These are phyloP conservation scores for Alfaro cultratus DNA, from an alignment of 2,797 vertebrate species.

Conservation along the genomic window DNA sequence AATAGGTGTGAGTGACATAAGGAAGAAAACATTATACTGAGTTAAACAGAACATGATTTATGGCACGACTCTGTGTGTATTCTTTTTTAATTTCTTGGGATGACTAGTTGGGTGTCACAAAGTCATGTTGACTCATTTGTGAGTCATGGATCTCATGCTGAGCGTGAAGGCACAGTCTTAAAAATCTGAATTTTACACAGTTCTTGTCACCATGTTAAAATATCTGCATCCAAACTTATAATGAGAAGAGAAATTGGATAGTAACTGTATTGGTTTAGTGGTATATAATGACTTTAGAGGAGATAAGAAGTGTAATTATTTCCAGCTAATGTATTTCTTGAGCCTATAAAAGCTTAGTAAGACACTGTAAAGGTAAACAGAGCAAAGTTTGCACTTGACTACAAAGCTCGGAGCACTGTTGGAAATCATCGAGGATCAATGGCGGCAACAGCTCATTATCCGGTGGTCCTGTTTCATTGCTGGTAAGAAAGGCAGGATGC, in stretches of 20 bases:
- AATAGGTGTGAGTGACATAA: neutral
- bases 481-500: conserved; percentile 38
- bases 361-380: conserved; percentile 32
- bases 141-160: neutral
- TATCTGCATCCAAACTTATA: neutral
- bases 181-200: neutral
- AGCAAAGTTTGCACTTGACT: conserved; percentile 31
- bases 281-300: conserved; percentile 54
- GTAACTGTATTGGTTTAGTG: conserved; percentile 38
- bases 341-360: conserved; percentile 33
- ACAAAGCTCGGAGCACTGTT: conserved; percentile 47
- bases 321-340: conserved; percentile 42
- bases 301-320: conserved; percentile 62
- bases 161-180: neutral
- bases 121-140: conserved; percentile 10
- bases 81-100: neutral
- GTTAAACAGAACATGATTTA: neutral
- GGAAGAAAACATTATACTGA: neutral
- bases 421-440: conserved; percentile 40
- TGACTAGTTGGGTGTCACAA: neutral
- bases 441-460: conserved; percentile 25
- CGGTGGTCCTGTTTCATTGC: conserved; percentile 38
- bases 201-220: neutral
- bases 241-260: neutral
- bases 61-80: neutral